Conservation (phyloP, 2,113 vertebrate species). For the Nerophis lumbriciformis region DNA sequence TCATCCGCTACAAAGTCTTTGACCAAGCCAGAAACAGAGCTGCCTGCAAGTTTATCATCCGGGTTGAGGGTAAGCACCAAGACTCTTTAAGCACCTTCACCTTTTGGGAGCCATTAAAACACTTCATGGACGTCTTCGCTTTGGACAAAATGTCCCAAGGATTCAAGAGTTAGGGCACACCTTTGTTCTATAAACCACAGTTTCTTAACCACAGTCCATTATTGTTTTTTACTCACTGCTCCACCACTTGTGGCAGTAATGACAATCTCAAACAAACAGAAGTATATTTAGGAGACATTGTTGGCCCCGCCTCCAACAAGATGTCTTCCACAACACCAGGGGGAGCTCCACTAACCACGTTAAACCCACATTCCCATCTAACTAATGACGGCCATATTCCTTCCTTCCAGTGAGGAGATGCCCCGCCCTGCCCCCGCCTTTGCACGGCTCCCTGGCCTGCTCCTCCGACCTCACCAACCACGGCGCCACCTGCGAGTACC, state of each 20-base stretch:
- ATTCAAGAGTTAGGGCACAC: too few species aligned
- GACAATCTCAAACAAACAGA: too few species aligned
- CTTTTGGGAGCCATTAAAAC: neutral
- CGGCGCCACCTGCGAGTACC: conserved; percentile 84
- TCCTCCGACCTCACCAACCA: conserved; percentile 85
- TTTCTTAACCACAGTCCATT: too few species aligned
- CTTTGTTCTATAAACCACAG: too few species aligned
- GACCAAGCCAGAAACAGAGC: conserved; percentile 89
- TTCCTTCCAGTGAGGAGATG: conserved; percentile 81
- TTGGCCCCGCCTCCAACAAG: too few species aligned
- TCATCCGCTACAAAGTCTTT: conserved; percentile 86
- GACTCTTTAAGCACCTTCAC: neutral
- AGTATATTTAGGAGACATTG: too few species aligned
- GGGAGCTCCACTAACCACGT: too few species aligned
- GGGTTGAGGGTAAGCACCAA: conserved; percentile 80
- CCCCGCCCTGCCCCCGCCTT: conserved; percentile 72
- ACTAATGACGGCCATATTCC: neutral
- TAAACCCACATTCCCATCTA: too few species aligned
- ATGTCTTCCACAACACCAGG: too few species aligned
- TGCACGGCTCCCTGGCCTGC: conserved; percentile 85
- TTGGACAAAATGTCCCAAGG: too few species aligned
- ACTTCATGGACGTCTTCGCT: too few species aligned
- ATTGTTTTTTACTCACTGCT: neutral
- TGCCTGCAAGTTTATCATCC: conserved; percentile 90
- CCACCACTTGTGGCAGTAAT: too few species aligned